Percentiles rank a stretch among this genome's conserved stretches.
Evolutionary conservation across 2,888 invertebrate species (phyloP).

Genomic region (Junonia oenone): DNA sequence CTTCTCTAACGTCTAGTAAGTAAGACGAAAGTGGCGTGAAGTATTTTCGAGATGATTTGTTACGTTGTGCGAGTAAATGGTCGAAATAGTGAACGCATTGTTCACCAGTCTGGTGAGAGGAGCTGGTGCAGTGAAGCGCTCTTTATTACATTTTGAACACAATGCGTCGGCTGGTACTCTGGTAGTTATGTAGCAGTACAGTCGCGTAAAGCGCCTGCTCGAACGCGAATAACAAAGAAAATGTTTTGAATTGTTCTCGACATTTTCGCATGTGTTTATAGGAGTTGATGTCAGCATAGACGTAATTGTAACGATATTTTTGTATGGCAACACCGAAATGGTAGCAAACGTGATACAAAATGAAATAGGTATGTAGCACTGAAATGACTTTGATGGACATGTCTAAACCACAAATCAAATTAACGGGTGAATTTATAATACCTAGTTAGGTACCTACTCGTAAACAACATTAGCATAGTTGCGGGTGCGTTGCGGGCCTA

Average conservation of each 20-base stretch:
- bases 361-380: too few species aligned
- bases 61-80: constrained; percentile 29
- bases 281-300: not conserved
- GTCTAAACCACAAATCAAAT: too few species aligned
- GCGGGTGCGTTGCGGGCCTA: too few species aligned
- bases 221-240: constrained; percentile 24
- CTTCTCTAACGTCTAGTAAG: not conserved
- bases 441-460: too few species aligned
- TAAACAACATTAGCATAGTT: too few species aligned
- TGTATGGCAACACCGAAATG: not conserved
- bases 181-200: constrained; percentile 35
- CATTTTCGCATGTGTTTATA: constrained; percentile 10
- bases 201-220: constrained; percentile 27
- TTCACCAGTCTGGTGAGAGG: constrained; percentile 38
- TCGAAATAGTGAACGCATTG: constrained; percentile 38
- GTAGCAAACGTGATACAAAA: too few species aligned
- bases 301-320: not conserved
- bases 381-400: too few species aligned
- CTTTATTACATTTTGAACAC: constrained; percentile 52
- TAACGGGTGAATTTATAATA: too few species aligned
- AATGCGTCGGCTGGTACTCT: constrained; percentile 40
- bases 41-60: constrained; percentile 19
- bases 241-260: constrained; percentile 23
- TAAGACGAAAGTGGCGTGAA: not conserved
- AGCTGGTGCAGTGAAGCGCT: constrained; percentile 47